Percentiles rank a stretch among this genome's conserved stretches.
Conservation (phyloP, 2,797 vertebrate species). For the Coranthus polyacanthus region DNA sequence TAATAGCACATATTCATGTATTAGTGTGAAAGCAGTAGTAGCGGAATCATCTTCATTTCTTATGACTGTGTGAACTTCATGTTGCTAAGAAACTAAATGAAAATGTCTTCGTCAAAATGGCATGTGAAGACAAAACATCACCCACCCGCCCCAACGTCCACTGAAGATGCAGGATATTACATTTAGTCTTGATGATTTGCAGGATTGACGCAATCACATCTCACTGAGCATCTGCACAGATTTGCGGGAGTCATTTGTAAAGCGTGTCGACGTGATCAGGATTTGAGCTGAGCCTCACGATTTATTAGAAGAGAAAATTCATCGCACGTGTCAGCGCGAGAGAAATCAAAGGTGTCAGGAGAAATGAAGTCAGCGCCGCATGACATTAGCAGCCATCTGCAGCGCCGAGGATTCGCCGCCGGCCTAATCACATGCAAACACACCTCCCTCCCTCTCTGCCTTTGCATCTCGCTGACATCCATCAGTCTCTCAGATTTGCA, state of each 20-base stretch:
- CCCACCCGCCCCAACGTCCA: too few species aligned
- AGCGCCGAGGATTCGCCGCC: constrained; percentile 33
- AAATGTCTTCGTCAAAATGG: constrained; percentile 11
- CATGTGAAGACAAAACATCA: neutral
- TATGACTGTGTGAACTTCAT: neutral
- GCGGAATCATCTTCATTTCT: neutral
- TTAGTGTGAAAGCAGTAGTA: too few species aligned
- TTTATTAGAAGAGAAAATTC: constrained; percentile 20
- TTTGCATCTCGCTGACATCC: neutral
- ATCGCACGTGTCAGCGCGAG: constrained; percentile 11
- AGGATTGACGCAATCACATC: neutral
- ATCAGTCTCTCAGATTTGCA: constrained; percentile 5
- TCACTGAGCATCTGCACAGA: neutral
- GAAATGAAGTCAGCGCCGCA: constrained; percentile 45
- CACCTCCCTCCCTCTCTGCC: neutral
- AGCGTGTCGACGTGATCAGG: constrained; percentile 3
- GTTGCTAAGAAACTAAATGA: constrained; percentile 41
- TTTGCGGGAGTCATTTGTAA: too few species aligned
- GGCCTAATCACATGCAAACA: constrained; percentile 25
- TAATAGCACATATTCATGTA: too few species aligned
- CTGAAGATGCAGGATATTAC: constrained; percentile 12
- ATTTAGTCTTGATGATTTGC: neutral
- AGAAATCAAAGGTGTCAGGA: constrained; percentile 50
- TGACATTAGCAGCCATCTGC: constrained; percentile 63
- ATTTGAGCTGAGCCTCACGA: neutral